Evolutionary conservation across 2,888 invertebrate species (phyloP).

Genomic region (Metalampra italica): DNA sequence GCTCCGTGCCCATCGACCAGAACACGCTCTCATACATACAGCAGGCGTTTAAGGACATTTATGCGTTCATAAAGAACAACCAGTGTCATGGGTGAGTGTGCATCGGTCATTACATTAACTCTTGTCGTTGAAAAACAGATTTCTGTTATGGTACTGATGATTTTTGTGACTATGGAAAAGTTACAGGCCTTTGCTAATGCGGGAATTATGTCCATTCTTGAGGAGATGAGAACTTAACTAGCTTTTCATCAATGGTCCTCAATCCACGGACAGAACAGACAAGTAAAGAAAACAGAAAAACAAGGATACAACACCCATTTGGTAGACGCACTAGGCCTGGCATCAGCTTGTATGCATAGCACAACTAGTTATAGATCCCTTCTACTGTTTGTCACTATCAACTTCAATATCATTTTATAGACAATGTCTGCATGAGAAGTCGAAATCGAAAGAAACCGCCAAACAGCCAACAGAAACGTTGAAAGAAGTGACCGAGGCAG

Average conservation of each 20-base stretch:
- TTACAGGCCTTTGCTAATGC: no score
- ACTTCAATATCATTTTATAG: slow-evolving; percentile 15
- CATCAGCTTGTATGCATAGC: no score
- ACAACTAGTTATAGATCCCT: no score
- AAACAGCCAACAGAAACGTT: slow-evolving; percentile 24
- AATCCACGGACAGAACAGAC: no score
- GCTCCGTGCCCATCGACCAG: slow-evolving; percentile 67
- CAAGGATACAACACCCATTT: no score
- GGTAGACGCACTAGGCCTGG: no score
- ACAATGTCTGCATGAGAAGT: slow-evolving; percentile 24
- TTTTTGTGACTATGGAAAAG: no score
- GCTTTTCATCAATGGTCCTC: no score
- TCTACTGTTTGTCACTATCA: background rate
- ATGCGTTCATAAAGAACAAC: slow-evolving; percentile 67
- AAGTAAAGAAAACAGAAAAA: no score
- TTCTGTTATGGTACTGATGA: no score
- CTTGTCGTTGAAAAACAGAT: background rate
- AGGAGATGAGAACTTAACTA: no score
- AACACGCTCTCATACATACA: slow-evolving; percentile 68
- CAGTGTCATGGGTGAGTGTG: slow-evolving; percentile 59
- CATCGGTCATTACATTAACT: background rate
- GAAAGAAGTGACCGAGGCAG: slow-evolving; percentile 24
- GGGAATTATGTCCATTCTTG: no score
- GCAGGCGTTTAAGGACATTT: slow-evolving; percentile 69
- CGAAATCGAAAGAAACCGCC: slow-evolving; percentile 8